These are phyloP conservation scores for Paramacrobiotus metropolitanus DNA, from an alignment of 1,140 invertebrate genomes.

Conservation along the genomic window DNA sequence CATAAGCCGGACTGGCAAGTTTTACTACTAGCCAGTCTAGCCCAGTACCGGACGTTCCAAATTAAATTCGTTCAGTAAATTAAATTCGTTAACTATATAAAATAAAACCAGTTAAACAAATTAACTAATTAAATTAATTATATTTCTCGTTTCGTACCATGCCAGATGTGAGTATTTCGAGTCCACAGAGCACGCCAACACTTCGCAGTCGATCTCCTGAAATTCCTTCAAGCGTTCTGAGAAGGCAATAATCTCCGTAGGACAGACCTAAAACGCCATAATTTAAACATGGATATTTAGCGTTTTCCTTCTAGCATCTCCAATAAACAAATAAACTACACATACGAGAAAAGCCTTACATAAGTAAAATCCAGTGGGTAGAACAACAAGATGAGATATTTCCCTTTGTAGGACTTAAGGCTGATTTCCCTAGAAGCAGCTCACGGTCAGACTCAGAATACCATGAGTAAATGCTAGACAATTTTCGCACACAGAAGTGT, in stretches of 20 bases:
- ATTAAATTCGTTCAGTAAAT: no score
- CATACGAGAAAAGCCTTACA: neutral
- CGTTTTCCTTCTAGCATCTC: neutral
- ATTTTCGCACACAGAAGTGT: no score
- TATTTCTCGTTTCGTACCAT: constrained; percentile 22
- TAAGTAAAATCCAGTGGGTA: constrained; percentile 67
- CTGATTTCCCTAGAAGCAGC: constrained; percentile 35
- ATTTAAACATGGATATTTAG: no score
- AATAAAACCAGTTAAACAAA: constrained; percentile 4
- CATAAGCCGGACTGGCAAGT: no score
- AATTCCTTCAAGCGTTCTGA: constrained; percentile 52
- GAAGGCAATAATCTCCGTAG: constrained; percentile 69
- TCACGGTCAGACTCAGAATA: neutral
- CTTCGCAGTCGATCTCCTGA: constrained; percentile 31
- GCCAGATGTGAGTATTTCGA: constrained; percentile 27
- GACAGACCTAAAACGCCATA: constrained; percentile 39
- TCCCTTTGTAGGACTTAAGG: constrained; percentile 64
- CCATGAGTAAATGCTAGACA: neutral
- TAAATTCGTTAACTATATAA: no score
- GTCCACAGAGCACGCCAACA: constrained; percentile 24
- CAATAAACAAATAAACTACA: constrained; percentile 37
- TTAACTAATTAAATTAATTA: no score
- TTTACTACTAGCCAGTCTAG: no score
- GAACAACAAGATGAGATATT: constrained; percentile 91
- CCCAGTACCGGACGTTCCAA: no score